A percentile compares a stretch with the other conserved stretches of the same genome.
Evolutionary conservation across 2,797 vertebrate species (phyloP).

Genomic region (Sebastes paucispinis): DNA sequence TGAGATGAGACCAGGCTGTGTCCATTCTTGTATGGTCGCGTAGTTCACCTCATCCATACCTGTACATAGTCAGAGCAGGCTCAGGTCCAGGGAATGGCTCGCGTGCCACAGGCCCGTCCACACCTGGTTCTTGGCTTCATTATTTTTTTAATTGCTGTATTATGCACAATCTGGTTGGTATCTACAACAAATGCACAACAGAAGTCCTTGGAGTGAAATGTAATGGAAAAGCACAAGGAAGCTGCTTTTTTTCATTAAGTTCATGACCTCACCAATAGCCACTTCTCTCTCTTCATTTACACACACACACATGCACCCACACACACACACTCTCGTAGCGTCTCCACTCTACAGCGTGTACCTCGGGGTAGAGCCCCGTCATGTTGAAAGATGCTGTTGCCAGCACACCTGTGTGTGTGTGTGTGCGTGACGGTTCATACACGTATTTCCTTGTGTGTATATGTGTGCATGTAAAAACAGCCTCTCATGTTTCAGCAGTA

Average conservation of each 20-base stretch:
- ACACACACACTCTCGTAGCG: neutral
- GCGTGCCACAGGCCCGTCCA: too few species aligned
- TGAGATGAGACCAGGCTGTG: too few species aligned
- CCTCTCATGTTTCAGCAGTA: slow-evolving; percentile 58
- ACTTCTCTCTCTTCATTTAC: slow-evolving; percentile 19
- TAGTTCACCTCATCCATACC: too few species aligned
- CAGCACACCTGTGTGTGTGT: slow-evolving; percentile 52
- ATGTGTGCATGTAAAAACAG: slow-evolving; percentile 31
- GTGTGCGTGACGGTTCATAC: neutral
- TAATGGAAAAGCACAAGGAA: slow-evolving; percentile 48
- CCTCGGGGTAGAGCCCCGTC: slow-evolving; percentile 13
- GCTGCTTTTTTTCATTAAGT: slow-evolving; percentile 25
- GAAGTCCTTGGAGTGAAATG: slow-evolving; percentile 27
- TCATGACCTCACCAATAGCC: slow-evolving; percentile 45
- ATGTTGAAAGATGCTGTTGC: slow-evolving; percentile 59
- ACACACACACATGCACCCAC: neutral
- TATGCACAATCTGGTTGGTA: slow-evolving; percentile 32
- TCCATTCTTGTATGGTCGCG: too few species aligned
- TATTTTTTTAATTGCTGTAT: too few species aligned
- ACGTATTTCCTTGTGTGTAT: slow-evolving; percentile 7
- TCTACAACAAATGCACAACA: slow-evolving; percentile 59
- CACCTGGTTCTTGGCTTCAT: too few species aligned
- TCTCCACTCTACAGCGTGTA: neutral
- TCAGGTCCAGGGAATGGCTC: too few species aligned
- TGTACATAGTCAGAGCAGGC: too few species aligned